phyloP scores from a whole-genome alignment of 2,888 invertebrate species.

The Leucophenga maculata region DNA sequence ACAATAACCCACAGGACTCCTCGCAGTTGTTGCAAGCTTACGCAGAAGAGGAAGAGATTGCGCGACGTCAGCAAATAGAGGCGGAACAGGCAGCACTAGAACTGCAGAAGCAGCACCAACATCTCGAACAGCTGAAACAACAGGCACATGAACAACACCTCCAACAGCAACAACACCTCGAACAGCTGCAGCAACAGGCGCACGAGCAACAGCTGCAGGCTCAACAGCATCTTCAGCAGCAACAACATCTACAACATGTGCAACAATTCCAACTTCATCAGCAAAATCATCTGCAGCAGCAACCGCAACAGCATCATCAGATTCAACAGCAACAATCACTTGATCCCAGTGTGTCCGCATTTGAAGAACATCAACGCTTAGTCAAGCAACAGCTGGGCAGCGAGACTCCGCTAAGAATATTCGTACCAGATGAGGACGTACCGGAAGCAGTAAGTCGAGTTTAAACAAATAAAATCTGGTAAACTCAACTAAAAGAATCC shows the following conservation, averaged over 20 bases:
- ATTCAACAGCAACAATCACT: slow-evolving; percentile 32
- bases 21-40: slow-evolving; percentile 67
- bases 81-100: slow-evolving; percentile 60
- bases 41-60: slow-evolving; percentile 60
- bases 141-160: slow-evolving; percentile 43
- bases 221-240: slow-evolving; percentile 43
- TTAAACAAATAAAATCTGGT: background rate
- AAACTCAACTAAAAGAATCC: background rate
- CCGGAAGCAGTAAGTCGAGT: slow-evolving; percentile 51
- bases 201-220: slow-evolving; percentile 48
- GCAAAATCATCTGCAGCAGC: slow-evolving; percentile 46
- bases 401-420: slow-evolving; percentile 72
- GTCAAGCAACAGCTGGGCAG: slow-evolving; percentile 68
- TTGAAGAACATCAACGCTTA: slow-evolving; percentile 67
- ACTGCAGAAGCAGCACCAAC: slow-evolving; percentile 55
- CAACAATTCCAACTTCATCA: slow-evolving; percentile 40
- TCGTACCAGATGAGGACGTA: slow-evolving; percentile 73
- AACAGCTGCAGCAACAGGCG: slow-evolving; percentile 41
- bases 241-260: slow-evolving; percentile 46
- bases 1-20: slow-evolving; percentile 65
- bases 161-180: slow-evolving; percentile 39
- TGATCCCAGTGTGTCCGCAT: slow-evolving; percentile 58
- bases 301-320: slow-evolving; percentile 45
- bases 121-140: slow-evolving; percentile 41
- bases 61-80: slow-evolving; percentile 61